Evolutionary conservation across 53 echinoderm and acorn worm genomes (phyloP).

Genomic region (Patiria pectinifera): DNA sequence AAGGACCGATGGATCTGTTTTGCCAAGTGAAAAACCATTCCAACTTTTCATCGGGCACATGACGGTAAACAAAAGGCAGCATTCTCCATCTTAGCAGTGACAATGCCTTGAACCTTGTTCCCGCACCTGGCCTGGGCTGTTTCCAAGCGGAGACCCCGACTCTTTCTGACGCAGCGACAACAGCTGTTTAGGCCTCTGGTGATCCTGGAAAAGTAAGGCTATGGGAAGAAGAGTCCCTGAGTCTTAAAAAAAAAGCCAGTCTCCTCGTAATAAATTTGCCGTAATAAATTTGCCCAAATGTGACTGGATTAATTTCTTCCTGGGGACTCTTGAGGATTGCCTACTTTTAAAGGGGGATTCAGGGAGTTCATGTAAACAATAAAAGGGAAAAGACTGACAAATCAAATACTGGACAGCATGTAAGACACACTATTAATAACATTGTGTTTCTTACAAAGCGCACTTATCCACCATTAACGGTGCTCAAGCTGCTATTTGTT

Average conservation of each 20-base stretch:
- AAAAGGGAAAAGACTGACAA: too few species aligned
- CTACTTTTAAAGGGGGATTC: not conserved
- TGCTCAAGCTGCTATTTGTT: too few species aligned
- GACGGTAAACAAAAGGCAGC: not conserved
- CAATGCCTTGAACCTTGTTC: conserved; percentile 1
- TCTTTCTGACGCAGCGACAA: not conserved
- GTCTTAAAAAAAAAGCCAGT: not conserved
- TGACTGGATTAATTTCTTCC: not conserved
- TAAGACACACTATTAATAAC: too few species aligned
- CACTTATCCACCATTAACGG: too few species aligned
- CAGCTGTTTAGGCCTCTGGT: not conserved
- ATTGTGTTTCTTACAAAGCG: too few species aligned
- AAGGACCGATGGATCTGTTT: not conserved
- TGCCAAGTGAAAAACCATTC: not conserved
- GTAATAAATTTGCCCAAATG: not conserved
- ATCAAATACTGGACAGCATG: too few species aligned
- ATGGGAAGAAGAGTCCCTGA: not conserved
- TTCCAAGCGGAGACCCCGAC: not conserved
- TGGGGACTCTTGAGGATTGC: not conserved
- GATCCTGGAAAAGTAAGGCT: not conserved
- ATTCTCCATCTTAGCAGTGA: not conserved
- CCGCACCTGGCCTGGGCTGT: not conserved
- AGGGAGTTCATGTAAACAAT: too few species aligned
- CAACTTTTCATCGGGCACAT: not conserved
- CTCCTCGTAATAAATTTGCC: not conserved